A percentile compares a stretch with the other conserved stretches of the same genome.
phyloP scores from a whole-genome alignment of 2,888 invertebrate species.

The Coelopa pilipes region DNA sequence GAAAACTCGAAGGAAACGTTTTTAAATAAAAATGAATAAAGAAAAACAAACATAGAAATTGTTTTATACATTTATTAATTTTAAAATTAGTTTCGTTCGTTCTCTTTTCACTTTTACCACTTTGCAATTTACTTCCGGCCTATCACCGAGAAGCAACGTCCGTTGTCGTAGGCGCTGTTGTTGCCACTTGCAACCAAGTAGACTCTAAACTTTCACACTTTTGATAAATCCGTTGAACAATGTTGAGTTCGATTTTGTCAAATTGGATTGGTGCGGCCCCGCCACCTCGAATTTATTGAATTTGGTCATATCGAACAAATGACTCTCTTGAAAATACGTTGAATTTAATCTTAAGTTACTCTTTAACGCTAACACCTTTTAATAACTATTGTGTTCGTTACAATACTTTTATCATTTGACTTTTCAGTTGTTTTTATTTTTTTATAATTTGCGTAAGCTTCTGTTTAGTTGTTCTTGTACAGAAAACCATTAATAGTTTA shows the following conservation, averaged over 20 bases:
- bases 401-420: slow-evolving; percentile 6
- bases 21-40: slow-evolving; percentile 41
- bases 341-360: not conserved
- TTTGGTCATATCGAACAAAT: too few species aligned
- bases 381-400: slow-evolving; percentile 32
- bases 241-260: not conserved
- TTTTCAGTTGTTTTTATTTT: slow-evolving; percentile 1
- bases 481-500: slow-evolving; percentile 17
- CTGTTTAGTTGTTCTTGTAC: slow-evolving; percentile 26
- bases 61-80: slow-evolving; percentile 30
- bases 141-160: too few species aligned
- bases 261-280: slow-evolving; percentile 56
- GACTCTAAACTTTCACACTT: slow-evolving; percentile 48
- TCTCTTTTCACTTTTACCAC: slow-evolving; percentile 16
- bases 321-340: not conserved
- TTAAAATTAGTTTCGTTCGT: slow-evolving; percentile 14
- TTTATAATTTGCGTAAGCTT: slow-evolving; percentile 30
- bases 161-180: slow-evolving; percentile 29
- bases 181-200: slow-evolving; percentile 59
- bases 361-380: slow-evolving; percentile 40
- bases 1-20: slow-evolving; percentile 38
- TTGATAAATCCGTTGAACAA: not conserved
- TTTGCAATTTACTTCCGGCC: not conserved
- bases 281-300: slow-evolving; percentile 62
- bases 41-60: slow-evolving; percentile 41